phyloP scores from a whole-genome alignment of 2,797 vertebrate genomes.

The Micromesistius poutassou region DNA sequence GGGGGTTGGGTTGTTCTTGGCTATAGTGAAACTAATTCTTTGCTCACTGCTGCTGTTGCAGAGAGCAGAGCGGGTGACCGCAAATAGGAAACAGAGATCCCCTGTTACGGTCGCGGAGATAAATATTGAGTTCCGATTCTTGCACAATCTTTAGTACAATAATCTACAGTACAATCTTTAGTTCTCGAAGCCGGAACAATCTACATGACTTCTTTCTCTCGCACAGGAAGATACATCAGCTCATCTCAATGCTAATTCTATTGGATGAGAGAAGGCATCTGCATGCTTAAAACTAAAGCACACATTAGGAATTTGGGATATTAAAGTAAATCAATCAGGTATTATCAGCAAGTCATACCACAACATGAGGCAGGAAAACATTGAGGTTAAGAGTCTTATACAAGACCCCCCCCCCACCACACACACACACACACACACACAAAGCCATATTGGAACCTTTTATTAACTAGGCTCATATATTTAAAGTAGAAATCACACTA shows the following conservation, averaged over 20 bases:
- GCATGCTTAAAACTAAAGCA: neutral
- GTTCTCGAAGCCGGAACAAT: neutral
- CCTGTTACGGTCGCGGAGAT: neutral
- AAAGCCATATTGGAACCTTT: slow-evolving; percentile 78
- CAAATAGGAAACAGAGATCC: neutral
- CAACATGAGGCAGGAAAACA: neutral
- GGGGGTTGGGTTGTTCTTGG: neutral
- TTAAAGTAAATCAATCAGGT: neutral
- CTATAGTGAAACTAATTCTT: slow-evolving; percentile 30
- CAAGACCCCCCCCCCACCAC: neutral
- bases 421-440: slow-evolving; percentile 8
- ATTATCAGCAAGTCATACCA: neutral
- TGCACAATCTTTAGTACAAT: too few species aligned
- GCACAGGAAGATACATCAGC: too few species aligned
- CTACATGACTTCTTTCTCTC: neutral
- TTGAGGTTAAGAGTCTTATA: slow-evolving; percentile 9
- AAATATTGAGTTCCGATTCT: neutral
- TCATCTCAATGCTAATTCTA: neutral
- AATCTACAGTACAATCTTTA: too few species aligned
- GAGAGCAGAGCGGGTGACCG: slow-evolving; percentile 21
- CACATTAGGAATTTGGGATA: neutral
- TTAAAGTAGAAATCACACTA: slow-evolving; percentile 98
- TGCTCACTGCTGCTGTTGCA: slow-evolving; percentile 45
- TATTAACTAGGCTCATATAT: slow-evolving; percentile 94
- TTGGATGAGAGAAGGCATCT: too few species aligned